Base-by-base conservation (phyloP, 1,140 invertebrate genomes). In the Lutraria rhynchaena region DNA sequence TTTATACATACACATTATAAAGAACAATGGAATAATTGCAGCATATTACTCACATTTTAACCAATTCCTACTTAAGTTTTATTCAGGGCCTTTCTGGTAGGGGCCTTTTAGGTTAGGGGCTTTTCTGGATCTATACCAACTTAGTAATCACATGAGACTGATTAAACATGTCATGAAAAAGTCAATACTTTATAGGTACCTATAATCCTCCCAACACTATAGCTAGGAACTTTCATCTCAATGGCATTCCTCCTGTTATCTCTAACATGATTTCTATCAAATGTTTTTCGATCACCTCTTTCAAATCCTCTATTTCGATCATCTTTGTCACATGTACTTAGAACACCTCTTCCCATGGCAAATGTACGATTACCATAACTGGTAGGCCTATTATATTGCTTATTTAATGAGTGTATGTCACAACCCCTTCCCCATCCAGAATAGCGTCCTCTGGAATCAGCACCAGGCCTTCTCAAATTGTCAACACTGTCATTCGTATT, bases 161-260 rank as follows among this genome's bases (percentile, higher is more conserved):
- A n/a, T n/a, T n/a, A n/a, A n/a, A n/a, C n/a, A n/a, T n/a, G n/a
- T n/a, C n/a, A n/a, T n/a, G n/a, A n/a, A n/a, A n/a, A n/a, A n/a
- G n/a, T n/a, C n/a, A n/a, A n/a, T n/a, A 53, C 19, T 19, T 15
- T 57, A n/a, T 24, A 2, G 19, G 53, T 75, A 85, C 84, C 84
- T 81, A 85, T 85, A 35, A 85, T 83, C 53, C 71, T 78, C 1
- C 84, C 84, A 46, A 81, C 77, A 55, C 58, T 31, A 44, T 29
- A 57, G 37, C 27, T 65, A 22, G 71, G 73, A 15, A 86, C 81
- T 55, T 53, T 35, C 41, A 83, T 70, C 15, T 17, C 37, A 24
- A 5, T 51, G 9, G 46, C 55, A 63, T 74, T 37, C 9, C 41
- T 35, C n/a, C 35, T 44, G 19, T 17, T 19, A 61, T 33, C 58